Percentiles rank a stretch among this genome's conserved stretches.
Evolutionary conservation across 2,888 invertebrate species (phyloP).

Genomic region (Pammene fasciana): DNA sequence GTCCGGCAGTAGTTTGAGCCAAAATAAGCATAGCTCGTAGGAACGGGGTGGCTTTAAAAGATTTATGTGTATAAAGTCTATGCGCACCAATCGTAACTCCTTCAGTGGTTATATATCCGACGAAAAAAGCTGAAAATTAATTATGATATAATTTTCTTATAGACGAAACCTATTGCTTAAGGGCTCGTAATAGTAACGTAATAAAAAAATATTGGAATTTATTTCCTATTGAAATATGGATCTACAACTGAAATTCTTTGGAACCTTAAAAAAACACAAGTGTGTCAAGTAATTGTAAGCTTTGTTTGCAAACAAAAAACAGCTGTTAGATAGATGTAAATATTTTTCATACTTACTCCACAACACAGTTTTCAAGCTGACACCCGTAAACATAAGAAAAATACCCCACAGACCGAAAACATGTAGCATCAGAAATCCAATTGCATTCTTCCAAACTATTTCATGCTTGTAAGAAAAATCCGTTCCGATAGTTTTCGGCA

Average conservation of each 20-base stretch:
- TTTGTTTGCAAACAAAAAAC: neutral
- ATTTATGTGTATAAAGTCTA: constrained; percentile 89
- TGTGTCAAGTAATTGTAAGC: neutral
- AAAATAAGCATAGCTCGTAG: constrained; percentile 85
- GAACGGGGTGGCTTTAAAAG: constrained; percentile 88
- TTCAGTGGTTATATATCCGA: constrained; percentile 64
- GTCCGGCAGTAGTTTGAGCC: constrained; percentile 88
- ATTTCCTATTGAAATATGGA: too few relatives aligned
- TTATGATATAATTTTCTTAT: too few relatives aligned
- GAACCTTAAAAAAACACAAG: too few relatives aligned
- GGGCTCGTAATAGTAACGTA: neutral
- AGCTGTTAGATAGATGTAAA: neutral
- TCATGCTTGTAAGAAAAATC: constrained; percentile 71
- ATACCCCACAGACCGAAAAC: constrained; percentile 72
- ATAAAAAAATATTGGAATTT: neutral
- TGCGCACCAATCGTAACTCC: constrained; percentile 93
- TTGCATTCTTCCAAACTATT: constrained; percentile 85
- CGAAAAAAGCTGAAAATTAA: constrained; percentile 54
- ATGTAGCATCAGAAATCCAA: constrained; percentile 83
- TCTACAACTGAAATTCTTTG: too few relatives aligned
- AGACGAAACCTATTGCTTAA: too few relatives aligned
- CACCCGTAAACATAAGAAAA: constrained; percentile 52
- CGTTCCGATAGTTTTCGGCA: constrained; percentile 58
- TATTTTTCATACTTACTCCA: constrained; percentile 42
- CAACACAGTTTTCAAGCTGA: constrained; percentile 45